Evolutionary conservation across 1,140 invertebrate species (phyloP), one percentile per base, ranked within the genome.

Genomic region (Drosophila nigromelanica): DNA sequence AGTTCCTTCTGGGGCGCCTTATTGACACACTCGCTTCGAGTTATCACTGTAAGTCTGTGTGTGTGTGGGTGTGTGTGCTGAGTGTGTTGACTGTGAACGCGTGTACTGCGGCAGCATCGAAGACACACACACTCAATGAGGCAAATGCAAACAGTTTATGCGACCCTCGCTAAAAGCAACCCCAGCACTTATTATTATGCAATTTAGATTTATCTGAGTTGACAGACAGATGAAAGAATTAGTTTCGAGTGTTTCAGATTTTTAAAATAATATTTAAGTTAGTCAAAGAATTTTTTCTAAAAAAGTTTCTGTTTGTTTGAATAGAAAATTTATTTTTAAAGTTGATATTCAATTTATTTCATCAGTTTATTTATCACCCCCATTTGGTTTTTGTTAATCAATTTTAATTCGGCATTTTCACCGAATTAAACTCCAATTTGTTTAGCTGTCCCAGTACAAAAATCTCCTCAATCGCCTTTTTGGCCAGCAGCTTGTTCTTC

Each of bases 111-210:
- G 33, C 51, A 18, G 18, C 76, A 60, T 42, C 51, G 27, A 71
- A 18, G 18, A 76, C 66, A 52, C 60, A 76, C 68, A 79, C 81
- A 86, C 81, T 89, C 83, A 89, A 59, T 89, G 82, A 83, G 59
- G 52, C 82, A 83, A 82, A 64, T 55, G 85, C 76, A 87, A 87
- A 87, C 83, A 87, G 83, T 87, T 87, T 89, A 87, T 73, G 79
- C 76, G 62, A 69, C 83, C 83, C 81, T 78, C 82, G 81, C 45
- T 42, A 14, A n/a, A 67, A 56, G n/a, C 68, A 70, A 50, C 60
- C 60, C 45, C 62, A 21, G 12, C 64, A 47, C 64, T 67, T 59
- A 59, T 68, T 59, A 62, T 55, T 58, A 45, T 69, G 50, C 42
- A 61, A 69, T 69, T 69, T 62, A 61, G 59, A 54, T 54, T 47